Conservation (phyloP, 2,797 vertebrate species). For the Alosa sapidissima region DNA sequence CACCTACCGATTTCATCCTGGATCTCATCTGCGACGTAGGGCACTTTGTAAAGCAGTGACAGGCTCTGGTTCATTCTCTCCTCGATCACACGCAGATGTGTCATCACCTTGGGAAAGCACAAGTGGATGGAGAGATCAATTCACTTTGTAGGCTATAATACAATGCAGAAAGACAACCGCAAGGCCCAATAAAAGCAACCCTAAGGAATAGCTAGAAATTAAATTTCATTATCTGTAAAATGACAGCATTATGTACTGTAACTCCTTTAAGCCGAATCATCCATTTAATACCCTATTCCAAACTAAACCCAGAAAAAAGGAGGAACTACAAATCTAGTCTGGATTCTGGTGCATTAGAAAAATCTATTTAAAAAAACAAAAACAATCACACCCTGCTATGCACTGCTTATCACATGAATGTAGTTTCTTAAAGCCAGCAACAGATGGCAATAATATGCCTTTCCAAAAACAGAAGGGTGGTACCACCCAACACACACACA, state of each 20-base stretch:
- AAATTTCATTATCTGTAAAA: slow-evolving; percentile 6
- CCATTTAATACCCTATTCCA: not conserved
- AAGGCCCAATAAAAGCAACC: not conserved
- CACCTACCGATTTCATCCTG: slow-evolving; percentile 89
- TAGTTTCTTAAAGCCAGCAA: slow-evolving; percentile 57
- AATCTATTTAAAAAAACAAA: slow-evolving; percentile 3
- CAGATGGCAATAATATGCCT: slow-evolving; percentile 68
- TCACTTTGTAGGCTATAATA: not conserved
- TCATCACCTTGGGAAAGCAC: slow-evolving; percentile 83
- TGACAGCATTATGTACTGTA: not conserved
- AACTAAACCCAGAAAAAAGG: not conserved
- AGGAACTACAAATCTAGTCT: not conserved
- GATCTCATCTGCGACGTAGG: slow-evolving; percentile 94
- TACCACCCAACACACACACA: slow-evolving; percentile 10
- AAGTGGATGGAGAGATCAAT: not conserved
- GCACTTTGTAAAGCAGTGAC: slow-evolving; percentile 95
- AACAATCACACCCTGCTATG: not conserved
- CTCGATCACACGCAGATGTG: slow-evolving; percentile 95
- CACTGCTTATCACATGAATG: slow-evolving; percentile 39
- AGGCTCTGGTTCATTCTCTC: slow-evolving; percentile 98
- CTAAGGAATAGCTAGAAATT: not conserved
- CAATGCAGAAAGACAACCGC: not conserved
- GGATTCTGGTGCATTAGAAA: not conserved
- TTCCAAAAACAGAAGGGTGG: slow-evolving; percentile 27
- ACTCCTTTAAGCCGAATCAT: not conserved